phyloP scores from a whole-genome alignment of 2,113 vertebrate species.

The Neomonachus schauinslandi region DNA sequence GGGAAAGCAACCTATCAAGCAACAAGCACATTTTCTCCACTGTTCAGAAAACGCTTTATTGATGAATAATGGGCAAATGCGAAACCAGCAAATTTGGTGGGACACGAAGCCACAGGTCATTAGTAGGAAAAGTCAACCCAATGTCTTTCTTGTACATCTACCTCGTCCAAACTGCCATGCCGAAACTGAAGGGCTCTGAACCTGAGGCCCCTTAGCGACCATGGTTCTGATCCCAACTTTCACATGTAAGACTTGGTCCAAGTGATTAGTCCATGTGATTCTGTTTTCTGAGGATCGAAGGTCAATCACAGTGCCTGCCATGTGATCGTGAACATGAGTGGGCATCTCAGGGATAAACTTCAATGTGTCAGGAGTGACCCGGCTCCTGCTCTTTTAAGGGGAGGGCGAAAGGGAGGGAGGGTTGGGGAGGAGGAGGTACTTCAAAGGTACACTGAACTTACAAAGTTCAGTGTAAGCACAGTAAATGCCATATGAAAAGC shows the following conservation, averaged over 20 bases:
- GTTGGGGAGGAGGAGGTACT: not conserved
- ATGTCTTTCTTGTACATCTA: not conserved
- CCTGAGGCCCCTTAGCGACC: not conserved
- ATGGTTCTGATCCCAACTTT: not conserved
- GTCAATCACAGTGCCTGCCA: not conserved
- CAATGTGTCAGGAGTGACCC: not conserved
- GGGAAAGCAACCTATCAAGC: not conserved
- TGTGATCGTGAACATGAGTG: fast-evolving
- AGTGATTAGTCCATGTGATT: not conserved
- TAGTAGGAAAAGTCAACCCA: not conserved
- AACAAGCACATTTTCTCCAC: not conserved
- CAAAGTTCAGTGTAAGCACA: not conserved
- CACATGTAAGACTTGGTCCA: not conserved
- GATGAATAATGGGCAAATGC: not conserved
- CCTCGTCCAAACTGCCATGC: not conserved
- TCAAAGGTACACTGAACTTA: too few relatives aligned
- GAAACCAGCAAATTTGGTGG: not conserved
- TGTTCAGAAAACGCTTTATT: slow-evolving; percentile 44
- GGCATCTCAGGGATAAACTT: not conserved
- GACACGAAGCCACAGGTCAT: not conserved
- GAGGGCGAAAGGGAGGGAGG: too few relatives aligned
- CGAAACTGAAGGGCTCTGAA: not conserved
- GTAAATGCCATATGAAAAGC: not conserved
- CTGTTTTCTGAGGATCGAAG: not conserved
- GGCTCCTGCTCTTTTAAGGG: not conserved